Percentiles rank a stretch among this genome's conserved stretches.
Conservation (phyloP, 2,888 invertebrate genomes). For the Eudemis profundana region DNA sequence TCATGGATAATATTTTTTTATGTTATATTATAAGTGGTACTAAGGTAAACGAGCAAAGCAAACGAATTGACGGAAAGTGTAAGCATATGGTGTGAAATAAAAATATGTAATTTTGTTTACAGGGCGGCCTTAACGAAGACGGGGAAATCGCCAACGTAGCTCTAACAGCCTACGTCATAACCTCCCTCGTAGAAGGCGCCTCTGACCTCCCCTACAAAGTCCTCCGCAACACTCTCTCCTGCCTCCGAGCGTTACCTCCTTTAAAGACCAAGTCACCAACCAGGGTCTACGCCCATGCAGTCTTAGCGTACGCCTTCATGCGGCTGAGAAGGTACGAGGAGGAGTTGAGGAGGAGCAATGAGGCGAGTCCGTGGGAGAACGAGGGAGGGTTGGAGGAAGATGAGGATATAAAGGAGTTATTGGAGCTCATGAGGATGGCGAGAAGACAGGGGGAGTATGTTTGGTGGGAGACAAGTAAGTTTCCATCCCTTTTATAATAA, state of each 20-base stretch:
- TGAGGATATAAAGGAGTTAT: conserved; percentile 64
- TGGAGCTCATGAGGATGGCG: conserved; percentile 67
- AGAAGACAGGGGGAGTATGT: conserved; percentile 83
- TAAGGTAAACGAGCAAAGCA: too few relatives aligned
- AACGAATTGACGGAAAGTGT: too few relatives aligned
- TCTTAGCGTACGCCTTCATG: conserved; percentile 69
- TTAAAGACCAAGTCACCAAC: conserved; percentile 59
- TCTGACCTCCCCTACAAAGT: conserved; percentile 75
- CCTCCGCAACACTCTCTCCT: conserved; percentile 85
- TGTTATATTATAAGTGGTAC: too few relatives aligned
- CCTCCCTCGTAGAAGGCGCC: conserved; percentile 87
- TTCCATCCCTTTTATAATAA: neutral
- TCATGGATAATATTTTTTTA: too few relatives aligned
- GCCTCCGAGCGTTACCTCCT: conserved; percentile 80
- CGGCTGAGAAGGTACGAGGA: conserved; percentile 65
- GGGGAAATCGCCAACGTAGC: conserved; percentile 85
- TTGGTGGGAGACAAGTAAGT: conserved; percentile 92
- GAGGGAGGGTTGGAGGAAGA: conserved; percentile 58
- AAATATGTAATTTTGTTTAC: conserved; percentile 32
- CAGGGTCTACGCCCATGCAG: conserved; percentile 66
- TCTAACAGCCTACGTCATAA: conserved; percentile 88
- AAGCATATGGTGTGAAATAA: too few relatives aligned
- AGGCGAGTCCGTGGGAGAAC: conserved; percentile 56
- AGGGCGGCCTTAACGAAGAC: conserved; percentile 84
- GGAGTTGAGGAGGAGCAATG: conserved; percentile 58